Percentiles rank a stretch among this genome's conserved stretches.
Evolutionary conservation across 2,797 vertebrate species (phyloP).

Genomic region (Euphonia xanthogaster): DNA sequence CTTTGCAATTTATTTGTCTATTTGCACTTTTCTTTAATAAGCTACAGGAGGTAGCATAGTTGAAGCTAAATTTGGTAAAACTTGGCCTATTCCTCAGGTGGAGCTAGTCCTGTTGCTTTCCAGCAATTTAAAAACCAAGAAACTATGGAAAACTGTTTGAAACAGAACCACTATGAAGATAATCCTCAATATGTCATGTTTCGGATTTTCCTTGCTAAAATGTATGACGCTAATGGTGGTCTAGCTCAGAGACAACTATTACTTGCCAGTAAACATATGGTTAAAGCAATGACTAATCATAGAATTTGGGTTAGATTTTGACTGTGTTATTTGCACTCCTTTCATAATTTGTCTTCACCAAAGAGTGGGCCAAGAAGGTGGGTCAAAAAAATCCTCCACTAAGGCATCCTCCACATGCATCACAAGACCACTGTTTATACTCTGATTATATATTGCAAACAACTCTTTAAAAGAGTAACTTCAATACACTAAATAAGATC

Average conservation of each 20-base stretch:
- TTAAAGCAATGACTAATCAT: background rate
- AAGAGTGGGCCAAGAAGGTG: background rate
- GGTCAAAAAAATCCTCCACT: background rate
- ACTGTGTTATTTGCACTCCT: background rate
- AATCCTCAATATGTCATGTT: background rate
- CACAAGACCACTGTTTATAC: background rate
- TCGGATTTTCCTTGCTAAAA: background rate
- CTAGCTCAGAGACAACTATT: background rate
- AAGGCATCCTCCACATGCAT: background rate
- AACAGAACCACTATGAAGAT: background rate
- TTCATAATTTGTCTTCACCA: background rate
- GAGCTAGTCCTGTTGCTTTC: background rate
- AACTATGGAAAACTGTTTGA: background rate
- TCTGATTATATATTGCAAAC: background rate
- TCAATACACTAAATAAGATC: background rate
- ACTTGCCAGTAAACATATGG: background rate
- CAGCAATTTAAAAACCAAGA: background rate
- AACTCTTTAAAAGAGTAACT: background rate
- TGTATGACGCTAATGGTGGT: background rate
- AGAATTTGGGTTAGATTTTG: background rate
- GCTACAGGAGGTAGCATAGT: background rate
- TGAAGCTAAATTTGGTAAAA: background rate
- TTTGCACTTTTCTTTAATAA: background rate
- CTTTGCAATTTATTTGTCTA: background rate
- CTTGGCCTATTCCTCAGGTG: background rate